Base-by-base conservation (phyloP, 2,113 vertebrate species). In the Sceloporus tristichus region DNA sequence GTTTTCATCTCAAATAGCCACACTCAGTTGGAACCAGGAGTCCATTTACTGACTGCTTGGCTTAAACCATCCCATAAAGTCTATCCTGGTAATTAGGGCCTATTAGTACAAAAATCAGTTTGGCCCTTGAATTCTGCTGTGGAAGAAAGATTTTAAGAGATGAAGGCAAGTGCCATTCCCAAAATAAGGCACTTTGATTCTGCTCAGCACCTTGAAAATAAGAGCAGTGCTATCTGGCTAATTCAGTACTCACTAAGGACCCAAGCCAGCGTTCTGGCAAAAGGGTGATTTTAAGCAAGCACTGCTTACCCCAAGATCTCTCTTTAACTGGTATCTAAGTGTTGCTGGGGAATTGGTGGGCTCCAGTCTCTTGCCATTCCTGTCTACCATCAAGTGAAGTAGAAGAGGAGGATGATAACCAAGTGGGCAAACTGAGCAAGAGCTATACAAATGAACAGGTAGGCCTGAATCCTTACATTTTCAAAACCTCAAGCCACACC, bases 121-220 rank as follows among this genome's bases (percentile, higher is more conserved):
- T 16, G 40, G 40, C 80, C 38, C 40, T 34, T 27, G 10, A 40
- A 62, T 38, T 29, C 19, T 18, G 59, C 40, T 9, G 8, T 8
- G 5, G 5, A 59, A 48, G 16, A n/a, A 74, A 21, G 1, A 25
- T 7, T 10, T 13, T 25, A 23, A 59, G 54, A 34, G 34, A 19
- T 40, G 66, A 78, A 78, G 59, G 85, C 5, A 29, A 75, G 79
- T 25, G 27, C 65, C 27, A 27, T 54, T 81, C n/a, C 81, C 62
- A 66, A 38, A 56, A 21, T 42, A 88, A 84, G 73, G 81, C 87
- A 88, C 87, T 56, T 68, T 9, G 54, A 23, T 38, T 19, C 68
- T 54, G 73, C 71, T 88, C 87, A 83, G 87, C 71, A 68, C n/a
- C 29, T 21, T 9, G 13, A 21, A 38, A 8, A 16, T 3, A 3